Evolutionary conservation across 2,888 invertebrate species (phyloP).

Genomic region (Xylophagus ater): DNA sequence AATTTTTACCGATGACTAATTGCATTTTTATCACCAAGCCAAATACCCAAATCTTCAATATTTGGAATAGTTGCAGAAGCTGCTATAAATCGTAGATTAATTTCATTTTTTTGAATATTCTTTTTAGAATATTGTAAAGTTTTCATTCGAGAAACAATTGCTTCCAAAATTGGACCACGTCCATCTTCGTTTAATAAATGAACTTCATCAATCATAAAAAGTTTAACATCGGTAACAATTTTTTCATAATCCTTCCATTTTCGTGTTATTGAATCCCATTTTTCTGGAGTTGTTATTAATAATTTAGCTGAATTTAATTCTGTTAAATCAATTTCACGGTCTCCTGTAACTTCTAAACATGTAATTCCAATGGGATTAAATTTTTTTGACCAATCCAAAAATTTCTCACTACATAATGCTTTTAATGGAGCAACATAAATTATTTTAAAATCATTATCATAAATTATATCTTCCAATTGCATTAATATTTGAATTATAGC

Average conservation of each 20-base stretch:
- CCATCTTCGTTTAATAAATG: constrained; percentile 61
- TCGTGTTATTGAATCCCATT: constrained; percentile 72
- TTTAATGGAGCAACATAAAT: constrained; percentile 80
- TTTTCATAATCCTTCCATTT: constrained; percentile 57
- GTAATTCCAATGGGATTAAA: constrained; percentile 51
- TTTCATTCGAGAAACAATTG: constrained; percentile 71
- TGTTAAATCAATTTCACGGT: constrained; percentile 53
- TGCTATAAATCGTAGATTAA: constrained; percentile 50
- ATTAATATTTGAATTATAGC: constrained; percentile 58
- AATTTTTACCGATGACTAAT: constrained; percentile 11
- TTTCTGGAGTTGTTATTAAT: constrained; percentile 73
- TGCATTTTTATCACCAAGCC: constrained; percentile 48
- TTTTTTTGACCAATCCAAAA: constrained; percentile 60
- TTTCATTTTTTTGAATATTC: neutral
- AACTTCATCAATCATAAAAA: constrained; percentile 66
- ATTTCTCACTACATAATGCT: constrained; percentile 61
- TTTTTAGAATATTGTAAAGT: constrained; percentile 44
- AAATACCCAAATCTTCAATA: constrained; percentile 59
- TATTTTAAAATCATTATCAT: constrained; percentile 48
- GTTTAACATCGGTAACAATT: constrained; percentile 50
- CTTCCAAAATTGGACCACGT: constrained; percentile 66
- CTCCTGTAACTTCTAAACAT: constrained; percentile 65
- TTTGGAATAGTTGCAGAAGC: constrained; percentile 72
- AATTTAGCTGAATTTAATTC: constrained; percentile 45
- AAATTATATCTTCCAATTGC: constrained; percentile 40